Evolutionary conservation across 2,113 vertebrate genomes (phyloP).

Genomic region (western clawed frog (Xenopus tropicalis)): DNA sequence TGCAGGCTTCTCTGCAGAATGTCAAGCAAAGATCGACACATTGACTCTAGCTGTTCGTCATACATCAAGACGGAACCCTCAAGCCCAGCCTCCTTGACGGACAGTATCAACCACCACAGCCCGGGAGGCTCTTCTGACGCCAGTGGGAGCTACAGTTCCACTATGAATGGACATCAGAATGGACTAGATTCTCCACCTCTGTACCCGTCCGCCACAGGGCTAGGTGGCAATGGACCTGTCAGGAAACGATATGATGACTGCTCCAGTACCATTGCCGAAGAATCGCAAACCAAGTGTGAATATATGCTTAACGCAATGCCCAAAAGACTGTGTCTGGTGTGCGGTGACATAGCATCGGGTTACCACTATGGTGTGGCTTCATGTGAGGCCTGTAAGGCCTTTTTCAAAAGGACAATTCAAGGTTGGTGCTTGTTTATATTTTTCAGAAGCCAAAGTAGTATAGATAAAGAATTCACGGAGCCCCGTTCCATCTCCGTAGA

Average conservation of each 20-base stretch:
- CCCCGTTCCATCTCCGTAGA: too few species aligned
- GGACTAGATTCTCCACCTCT: conserved; percentile 97
- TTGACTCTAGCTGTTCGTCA: conserved; percentile 98
- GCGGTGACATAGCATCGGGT: conserved; percentile 96
- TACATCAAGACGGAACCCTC: conserved; percentile 99
- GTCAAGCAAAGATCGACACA: conserved; percentile 99
- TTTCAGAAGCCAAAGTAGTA: neutral
- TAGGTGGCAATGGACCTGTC: conserved; percentile 82
- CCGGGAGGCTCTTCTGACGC: conserved; percentile 98
- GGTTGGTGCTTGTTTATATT: conserved; percentile 69
- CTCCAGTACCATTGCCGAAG: conserved; percentile 94
- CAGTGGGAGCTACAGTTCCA: conserved; percentile 98
- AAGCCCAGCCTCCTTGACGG: conserved; percentile 97
- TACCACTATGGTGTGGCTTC: conserved; percentile 99
- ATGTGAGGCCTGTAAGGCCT: conserved; percentile 98
- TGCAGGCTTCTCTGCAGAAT: conserved; percentile 99
- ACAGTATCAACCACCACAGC: conserved; percentile 99
- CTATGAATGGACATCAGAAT: conserved; percentile 98
- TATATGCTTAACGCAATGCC: conserved; percentile 99
- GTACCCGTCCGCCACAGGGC: conserved; percentile 83
- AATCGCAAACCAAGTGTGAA: conserved; percentile 98
- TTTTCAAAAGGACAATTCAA: conserved; percentile 99
- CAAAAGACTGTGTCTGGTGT: conserved; percentile 98
- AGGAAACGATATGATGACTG: conserved; percentile 97
- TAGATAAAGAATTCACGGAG: neutral